Evolutionary conservation across 2,113 vertebrate species (phyloP), one percentile per base, ranked within the genome.

Genomic region (Neopipo cinnamomea): DNA sequence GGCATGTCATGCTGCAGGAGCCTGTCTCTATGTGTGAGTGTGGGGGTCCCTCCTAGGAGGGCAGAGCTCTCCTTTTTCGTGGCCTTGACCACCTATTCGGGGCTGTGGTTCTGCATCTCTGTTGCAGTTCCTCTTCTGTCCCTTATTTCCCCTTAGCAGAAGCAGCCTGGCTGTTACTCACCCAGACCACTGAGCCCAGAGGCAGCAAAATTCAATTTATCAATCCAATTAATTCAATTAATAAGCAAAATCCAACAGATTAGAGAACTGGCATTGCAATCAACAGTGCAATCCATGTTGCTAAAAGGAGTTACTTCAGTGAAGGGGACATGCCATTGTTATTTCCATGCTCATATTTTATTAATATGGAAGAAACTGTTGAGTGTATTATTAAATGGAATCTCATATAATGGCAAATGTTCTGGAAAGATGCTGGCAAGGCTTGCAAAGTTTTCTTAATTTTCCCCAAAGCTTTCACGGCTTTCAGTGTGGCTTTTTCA

Each of bases 401-500:
- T 87, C 44, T 85, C 52, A 65, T 46, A 53, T 19, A 75, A 81
- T 22, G 33, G 56, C 33, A 83, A 77, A 37, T 23, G 10, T 72
- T 90, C 65, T 75, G 61, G 65, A 91, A 83, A 74, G 70, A 90
- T 49, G 52, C n/a, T 89, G 85, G 65, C 59, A 39, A 89, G 44
- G 28, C 41, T 83, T 86, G 53, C 53, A 66, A 91, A 92, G 66
- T 82, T 89, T 84, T 78, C 17, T 42, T 89, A 65, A 82, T 96
- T 94, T 93, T 83, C 52, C 49, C 79, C 67, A 65, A 76, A 93
- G 55, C 61, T 58, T 81, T 93, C 75, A 41, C 70, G 71, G 65
- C 50, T 82, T 88, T 74, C 92, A 85, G 58, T 4, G 76, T 72
- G 67, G 79, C 84, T 91, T 94, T 92, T 75, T 73, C 73, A 89